Conservation (phyloP, 2,113 vertebrate genomes). For the Mungos mungo region DNA sequence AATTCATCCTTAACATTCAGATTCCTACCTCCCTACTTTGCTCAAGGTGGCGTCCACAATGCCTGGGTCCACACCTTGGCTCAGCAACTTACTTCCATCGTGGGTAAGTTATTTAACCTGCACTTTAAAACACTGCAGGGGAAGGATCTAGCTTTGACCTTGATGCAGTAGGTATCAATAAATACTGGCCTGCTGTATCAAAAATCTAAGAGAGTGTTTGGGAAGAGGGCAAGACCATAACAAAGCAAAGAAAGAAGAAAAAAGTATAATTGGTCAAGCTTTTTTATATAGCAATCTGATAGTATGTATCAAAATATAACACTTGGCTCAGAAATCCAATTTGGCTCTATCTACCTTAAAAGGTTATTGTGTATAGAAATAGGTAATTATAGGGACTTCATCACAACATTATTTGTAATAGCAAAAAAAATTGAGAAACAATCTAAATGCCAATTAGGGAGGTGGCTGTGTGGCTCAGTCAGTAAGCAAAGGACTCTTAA, state of each 20-base stretch:
- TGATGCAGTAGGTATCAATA: not conserved
- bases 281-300: not conserved
- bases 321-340: not conserved
- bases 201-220: not conserved
- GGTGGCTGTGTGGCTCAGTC: too few relatives aligned
- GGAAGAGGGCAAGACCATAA: not conserved
- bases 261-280: not conserved
- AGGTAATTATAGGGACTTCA: not conserved
- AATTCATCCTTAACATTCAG: not conserved
- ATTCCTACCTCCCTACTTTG: not conserved
- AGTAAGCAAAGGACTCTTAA: too few relatives aligned
- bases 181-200: not conserved
- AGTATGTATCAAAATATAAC: constrained; percentile 28
- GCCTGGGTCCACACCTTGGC: not conserved
- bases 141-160: not conserved
- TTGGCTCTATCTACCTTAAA: not conserved
- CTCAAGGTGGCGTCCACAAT: not conserved
- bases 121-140: not conserved
- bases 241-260: not conserved
- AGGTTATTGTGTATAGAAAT: not conserved
- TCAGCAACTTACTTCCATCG: not conserved
- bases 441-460: not conserved
- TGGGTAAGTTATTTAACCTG: not conserved
- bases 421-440: constrained; percentile 1
- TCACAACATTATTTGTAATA: not conserved